Base-by-base conservation (phyloP, 2,888 invertebrate genomes). In the Acanthoscelides obtectus region DNA sequence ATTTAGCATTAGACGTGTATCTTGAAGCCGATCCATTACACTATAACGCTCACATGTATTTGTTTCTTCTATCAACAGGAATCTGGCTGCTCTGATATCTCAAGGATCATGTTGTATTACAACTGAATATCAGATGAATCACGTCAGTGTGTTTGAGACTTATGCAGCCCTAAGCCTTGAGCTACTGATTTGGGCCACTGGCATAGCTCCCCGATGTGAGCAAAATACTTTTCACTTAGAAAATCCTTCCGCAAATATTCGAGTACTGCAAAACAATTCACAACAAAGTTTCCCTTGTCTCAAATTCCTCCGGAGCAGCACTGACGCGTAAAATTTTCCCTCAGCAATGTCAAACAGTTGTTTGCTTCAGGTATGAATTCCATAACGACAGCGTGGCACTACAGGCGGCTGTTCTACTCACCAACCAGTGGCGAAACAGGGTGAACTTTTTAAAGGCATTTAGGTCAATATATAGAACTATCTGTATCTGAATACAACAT, bases 281-380 rank as follows among this genome's bases (percentile, higher is more conserved):
- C 45, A 45, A 45, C 17, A 45, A 45, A 45, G 45, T 45, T 45
- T 45, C 5, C 45, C 45, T 12, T 45, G 45, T 45, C 45, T 6
- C 45, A 45, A 45, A 45, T 45, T 45, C 45, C 45, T 45, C 45
- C 12, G 12, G 45, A 45, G 17, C 45, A 45, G 45, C 45, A 1
- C 45, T 45, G 45, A 17, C 45, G 45, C 45, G 45, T 4, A 45
- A 45, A 45, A 45, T 45, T 45, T 45, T 45, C 45, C 45, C 45
- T 45, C 66, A 22, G 66, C 66, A 20, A 66, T 66, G 66, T 66
- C 66, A 20, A 66, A 66, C 66, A 66, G 66, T 66, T 66, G 66
- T 66, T 66, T 20, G 66, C 22, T 66, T 20, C 66, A 66, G 66
- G 66, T 66, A 66, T 66, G 20, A 66, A 66, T 66, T 66, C 66